These are phyloP conservation scores for Urocolius indicus DNA, from an alignment of 2,113 vertebrate species.

Conservation along the genomic window DNA sequence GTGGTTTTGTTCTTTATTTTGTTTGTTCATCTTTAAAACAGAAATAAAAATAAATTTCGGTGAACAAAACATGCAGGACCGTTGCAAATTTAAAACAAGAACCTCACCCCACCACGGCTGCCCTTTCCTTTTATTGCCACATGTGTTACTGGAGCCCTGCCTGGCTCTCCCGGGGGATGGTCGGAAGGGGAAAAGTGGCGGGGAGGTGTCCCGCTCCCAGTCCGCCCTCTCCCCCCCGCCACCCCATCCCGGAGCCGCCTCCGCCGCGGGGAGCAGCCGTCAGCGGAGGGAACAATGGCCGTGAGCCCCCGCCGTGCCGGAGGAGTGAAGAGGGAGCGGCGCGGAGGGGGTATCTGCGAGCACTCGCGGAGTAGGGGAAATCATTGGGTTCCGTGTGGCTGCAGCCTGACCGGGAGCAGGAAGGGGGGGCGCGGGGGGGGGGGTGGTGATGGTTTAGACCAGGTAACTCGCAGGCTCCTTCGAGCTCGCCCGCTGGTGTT, in stretches of 20 bases:
- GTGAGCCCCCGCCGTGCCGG: not conserved
- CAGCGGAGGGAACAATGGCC: not conserved
- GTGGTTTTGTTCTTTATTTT: not conserved
- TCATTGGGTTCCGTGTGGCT: not conserved
- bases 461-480: conserved; percentile 15
- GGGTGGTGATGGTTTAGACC: not conserved
- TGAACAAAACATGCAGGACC: not conserved
- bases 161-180: not conserved
- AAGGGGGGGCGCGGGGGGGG: too few relatives aligned
- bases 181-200: not conserved
- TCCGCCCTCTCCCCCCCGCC: not conserved
- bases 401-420: not conserved
- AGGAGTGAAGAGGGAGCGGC: too few relatives aligned
- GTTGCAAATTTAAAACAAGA: not conserved
- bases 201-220: not conserved
- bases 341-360: not conserved
- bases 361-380: not conserved
- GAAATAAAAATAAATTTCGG: not conserved
- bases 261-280: not conserved
- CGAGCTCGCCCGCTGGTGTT: not conserved
- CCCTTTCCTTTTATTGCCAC: conserved; percentile 4
- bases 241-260: not conserved
- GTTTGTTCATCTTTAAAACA: not conserved
- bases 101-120: not conserved
- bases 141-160: not conserved